Evolutionary conservation across 2,113 vertebrate genomes (phyloP).

Genomic region (Amblyopsis rosae): DNA sequence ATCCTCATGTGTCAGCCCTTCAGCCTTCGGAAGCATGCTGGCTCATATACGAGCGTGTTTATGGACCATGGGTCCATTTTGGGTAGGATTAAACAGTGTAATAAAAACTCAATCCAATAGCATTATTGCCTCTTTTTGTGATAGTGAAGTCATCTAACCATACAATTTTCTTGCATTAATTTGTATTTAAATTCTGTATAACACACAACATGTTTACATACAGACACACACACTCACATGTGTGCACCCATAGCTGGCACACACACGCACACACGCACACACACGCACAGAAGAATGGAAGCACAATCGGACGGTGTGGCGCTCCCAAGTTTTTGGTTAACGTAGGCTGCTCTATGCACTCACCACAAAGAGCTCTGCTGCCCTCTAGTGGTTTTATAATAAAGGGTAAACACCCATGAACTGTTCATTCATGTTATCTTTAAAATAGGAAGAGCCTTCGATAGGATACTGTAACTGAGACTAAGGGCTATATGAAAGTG

Average conservation of each 20-base stretch:
- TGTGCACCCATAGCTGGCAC: neutral
- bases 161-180: too few relatives aligned
- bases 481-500: too few relatives aligned
- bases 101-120: too few relatives aligned
- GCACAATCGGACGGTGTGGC: neutral
- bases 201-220: neutral
- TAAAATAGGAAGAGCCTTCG: too few relatives aligned
- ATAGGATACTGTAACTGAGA: too few relatives aligned
- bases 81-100: neutral
- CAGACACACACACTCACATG: neutral
- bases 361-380: slow-evolving; percentile 58
- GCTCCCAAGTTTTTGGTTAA: neutral
- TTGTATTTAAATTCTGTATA: neutral
- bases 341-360: neutral
- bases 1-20: slow-evolving; percentile 9
- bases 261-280: neutral
- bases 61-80: slow-evolving; percentile 46
- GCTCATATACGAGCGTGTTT: slow-evolving; percentile 22
- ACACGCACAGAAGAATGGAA: neutral
- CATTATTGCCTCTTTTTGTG: too few relatives aligned
- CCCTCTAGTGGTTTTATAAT: slow-evolving; percentile 60
- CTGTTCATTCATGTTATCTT: neutral
- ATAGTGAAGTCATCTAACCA: too few relatives aligned
- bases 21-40: neutral
- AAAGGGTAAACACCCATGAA: neutral